Conservation (phyloP, 2,113 vertebrate species). For the Sclerurus mexicanus region DNA sequence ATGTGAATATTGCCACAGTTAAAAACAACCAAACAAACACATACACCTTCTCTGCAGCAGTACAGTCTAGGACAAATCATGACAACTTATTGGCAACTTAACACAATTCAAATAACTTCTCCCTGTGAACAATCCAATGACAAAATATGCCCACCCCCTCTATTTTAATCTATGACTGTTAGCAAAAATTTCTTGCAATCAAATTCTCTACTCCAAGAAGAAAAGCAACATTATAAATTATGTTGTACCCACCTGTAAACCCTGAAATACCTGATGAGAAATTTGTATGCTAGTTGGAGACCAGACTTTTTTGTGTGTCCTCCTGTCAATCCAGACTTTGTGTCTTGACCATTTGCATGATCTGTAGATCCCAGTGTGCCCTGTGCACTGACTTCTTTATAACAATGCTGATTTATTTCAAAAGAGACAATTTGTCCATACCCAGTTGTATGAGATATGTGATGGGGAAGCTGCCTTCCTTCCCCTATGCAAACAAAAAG, state of each 20-base stretch:
- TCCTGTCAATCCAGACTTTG: not conserved
- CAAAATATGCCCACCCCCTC: not conserved
- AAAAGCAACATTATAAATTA: not conserved
- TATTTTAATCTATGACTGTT: not conserved
- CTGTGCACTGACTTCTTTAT: not conserved
- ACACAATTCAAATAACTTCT: not conserved
- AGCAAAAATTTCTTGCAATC: not conserved
- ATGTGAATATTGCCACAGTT: not conserved
- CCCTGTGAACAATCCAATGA: not conserved
- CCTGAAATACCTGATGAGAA: not conserved
- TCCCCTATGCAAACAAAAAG: not conserved
- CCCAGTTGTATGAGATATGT: not conserved
- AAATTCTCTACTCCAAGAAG: not conserved
- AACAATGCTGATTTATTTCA: not conserved
- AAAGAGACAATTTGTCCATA: not conserved
- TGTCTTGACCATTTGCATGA: not conserved
- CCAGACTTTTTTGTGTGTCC: not conserved
- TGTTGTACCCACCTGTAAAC: not conserved
- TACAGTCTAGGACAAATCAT: not conserved
- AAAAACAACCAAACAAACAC: not conserved
- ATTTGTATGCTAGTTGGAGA: not conserved
- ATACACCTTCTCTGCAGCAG: not conserved
- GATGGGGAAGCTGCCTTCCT: not conserved
- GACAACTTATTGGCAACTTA: not conserved
- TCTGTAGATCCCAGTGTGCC: not conserved